Conservation (phyloP, 2,888 invertebrate genomes). For the Dendrolimus pini region DNA sequence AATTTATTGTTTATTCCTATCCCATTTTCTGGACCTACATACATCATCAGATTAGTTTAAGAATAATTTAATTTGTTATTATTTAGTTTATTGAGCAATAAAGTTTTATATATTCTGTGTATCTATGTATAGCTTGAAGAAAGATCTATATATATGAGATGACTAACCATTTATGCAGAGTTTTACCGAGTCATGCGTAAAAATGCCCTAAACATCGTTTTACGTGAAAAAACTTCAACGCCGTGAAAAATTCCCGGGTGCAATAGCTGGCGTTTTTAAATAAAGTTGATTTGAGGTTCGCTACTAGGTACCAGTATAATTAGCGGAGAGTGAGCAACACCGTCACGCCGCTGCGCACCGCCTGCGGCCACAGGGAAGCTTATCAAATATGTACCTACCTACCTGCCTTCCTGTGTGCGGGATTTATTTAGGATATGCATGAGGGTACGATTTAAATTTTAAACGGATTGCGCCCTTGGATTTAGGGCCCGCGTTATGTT, state of each 20-base stretch:
- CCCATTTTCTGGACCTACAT: too few species aligned
- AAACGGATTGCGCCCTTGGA: conserved; percentile 76
- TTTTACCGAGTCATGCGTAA: conserved; percentile 9
- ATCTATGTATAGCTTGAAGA: too few species aligned
- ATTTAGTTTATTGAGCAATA: too few species aligned
- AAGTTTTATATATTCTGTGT: too few species aligned
- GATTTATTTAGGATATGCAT: conserved; percentile 77
- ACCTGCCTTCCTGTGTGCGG: conserved; percentile 60
- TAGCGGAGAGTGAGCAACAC: conserved; percentile 58
- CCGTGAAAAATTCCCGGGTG: conserved; percentile 16
- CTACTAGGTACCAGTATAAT: conserved; percentile 56
- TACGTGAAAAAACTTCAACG: conserved; percentile 13
- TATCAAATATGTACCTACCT: conserved; percentile 75
- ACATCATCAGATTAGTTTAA: too few species aligned
- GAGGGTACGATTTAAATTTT: conserved; percentile 76
- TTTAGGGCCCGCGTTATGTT: conserved; percentile 62
- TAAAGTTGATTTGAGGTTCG: conserved; percentile 50
- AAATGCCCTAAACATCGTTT: conserved; percentile 12
- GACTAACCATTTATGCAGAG: too few species aligned
- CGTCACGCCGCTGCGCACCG: conserved; percentile 30
- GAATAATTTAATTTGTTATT: too few species aligned
- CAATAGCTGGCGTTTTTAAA: conserved; percentile 34
- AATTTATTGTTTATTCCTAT: too few species aligned
- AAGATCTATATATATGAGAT: too few species aligned
- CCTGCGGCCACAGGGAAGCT: conserved; percentile 52